These are phyloP conservation scores for Cataglyphis cursor DNA, from an alignment of 2,888 invertebrate genomes.

Conservation along the genomic window DNA sequence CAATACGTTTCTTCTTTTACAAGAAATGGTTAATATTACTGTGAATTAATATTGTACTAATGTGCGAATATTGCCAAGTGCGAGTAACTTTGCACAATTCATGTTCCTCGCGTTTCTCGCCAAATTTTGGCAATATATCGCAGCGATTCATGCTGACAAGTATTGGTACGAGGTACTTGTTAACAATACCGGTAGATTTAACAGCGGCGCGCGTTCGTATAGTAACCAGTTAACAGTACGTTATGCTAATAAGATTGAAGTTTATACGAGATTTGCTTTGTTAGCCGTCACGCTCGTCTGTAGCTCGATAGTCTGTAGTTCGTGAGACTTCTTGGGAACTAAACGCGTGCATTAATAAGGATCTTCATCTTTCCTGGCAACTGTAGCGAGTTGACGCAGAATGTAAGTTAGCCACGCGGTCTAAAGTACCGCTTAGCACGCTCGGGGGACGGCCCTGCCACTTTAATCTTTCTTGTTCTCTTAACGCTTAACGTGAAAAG, in stretches of 20 bases:
- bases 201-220: conserved; percentile 2
- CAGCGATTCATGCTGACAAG: conserved; percentile 32
- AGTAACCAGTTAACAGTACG: conserved; percentile 33
- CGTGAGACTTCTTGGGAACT: conserved; percentile 39
- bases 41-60: background rate
- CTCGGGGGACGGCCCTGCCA: conserved; percentile 14
- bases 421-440: conserved; percentile 50
- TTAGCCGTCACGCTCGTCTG: conserved; percentile 22
- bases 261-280: conserved; percentile 43
- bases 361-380: conserved; percentile 39
- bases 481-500: conserved; percentile 19
- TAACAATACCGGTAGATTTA: conserved; percentile 47
- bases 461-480: conserved; percentile 43
- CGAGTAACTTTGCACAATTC: background rate
- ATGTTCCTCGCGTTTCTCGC: background rate
- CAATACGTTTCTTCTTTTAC: background rate
- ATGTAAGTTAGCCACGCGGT: conserved; percentile 34
- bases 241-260: conserved; percentile 49
- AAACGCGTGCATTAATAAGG: conserved; percentile 49
- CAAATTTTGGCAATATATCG: conserved; percentile 32
- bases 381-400: conserved; percentile 39
- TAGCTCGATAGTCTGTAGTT: conserved; percentile 47
- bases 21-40: background rate
- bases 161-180: conserved; percentile 3
- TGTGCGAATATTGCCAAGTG: background rate